Conservation (phyloP, 92 coral and sea anemone genomes). For the Paramuricea clavata region DNA sequence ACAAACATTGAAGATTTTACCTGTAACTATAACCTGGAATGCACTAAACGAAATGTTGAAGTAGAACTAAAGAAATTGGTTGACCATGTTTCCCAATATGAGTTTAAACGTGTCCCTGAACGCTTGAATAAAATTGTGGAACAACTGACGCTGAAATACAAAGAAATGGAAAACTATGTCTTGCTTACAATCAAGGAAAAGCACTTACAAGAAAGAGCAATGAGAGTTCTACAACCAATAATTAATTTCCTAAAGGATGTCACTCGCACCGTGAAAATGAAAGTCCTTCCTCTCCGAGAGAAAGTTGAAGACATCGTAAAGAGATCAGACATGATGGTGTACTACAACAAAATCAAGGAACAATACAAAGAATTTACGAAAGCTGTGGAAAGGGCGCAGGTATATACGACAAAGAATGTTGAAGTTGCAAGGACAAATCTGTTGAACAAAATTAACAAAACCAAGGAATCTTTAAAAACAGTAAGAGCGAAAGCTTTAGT, state of each 20-base stretch:
- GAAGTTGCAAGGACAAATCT: not conserved
- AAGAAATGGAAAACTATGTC: constrained; percentile 61
- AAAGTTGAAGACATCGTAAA: constrained; percentile 3
- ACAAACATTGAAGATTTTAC: constrained; percentile 71
- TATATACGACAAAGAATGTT: not conserved
- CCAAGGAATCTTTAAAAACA: not conserved
- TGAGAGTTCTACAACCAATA: constrained; percentile 9
- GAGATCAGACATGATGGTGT: constrained; percentile 3
- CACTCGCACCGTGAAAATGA: not conserved
- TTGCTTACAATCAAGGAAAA: constrained; percentile 42
- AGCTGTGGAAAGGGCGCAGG: not conserved
- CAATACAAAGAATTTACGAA: not conserved
- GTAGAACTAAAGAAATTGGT: constrained; percentile 66
- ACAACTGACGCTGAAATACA: constrained; percentile 59
- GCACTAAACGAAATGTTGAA: constrained; percentile 76
- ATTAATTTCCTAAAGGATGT: not conserved
- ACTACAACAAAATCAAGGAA: constrained; percentile 1
- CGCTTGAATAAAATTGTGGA: constrained; percentile 62
- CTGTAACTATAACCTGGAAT: constrained; percentile 77
- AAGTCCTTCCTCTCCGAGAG: constrained; percentile 17
- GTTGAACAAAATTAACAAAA: not conserved
- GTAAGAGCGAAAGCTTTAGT: not conserved
- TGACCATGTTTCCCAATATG: constrained; percentile 43
- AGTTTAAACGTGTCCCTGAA: constrained; percentile 61
- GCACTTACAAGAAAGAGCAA: constrained; percentile 8